phyloP scores from a whole-genome alignment of 2,888 invertebrate genomes.

The Tipula helvola region DNA sequence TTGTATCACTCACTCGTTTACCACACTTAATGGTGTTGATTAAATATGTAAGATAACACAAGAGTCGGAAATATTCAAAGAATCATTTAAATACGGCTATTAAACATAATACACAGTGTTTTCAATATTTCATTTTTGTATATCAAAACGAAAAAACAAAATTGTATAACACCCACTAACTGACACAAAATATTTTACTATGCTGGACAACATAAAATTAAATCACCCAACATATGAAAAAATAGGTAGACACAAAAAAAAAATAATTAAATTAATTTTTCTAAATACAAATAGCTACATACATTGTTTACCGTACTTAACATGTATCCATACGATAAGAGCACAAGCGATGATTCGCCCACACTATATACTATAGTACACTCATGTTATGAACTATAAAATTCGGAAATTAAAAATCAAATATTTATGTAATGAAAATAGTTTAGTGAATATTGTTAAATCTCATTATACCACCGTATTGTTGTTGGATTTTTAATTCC shows the following conservation, averaged over 20 bases:
- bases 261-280: background rate
- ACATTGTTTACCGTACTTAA: background rate
- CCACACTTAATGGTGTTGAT: background rate
- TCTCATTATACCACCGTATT: background rate
- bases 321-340: background rate
- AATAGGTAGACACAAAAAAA: background rate
- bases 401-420: background rate
- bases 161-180: background rate
- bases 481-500: background rate
- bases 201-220: background rate
- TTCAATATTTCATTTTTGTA: background rate
- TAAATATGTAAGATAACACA: background rate
- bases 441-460: background rate
- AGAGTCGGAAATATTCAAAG: background rate
- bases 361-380: background rate
- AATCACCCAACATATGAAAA: background rate
- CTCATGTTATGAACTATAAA: background rate
- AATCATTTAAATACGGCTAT: background rate
- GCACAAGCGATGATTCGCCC: background rate
- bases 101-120: background rate
- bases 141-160: background rate
- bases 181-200: background rate
- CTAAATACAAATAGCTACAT: background rate
- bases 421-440: constrained; percentile 4
- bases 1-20: background rate